Evolutionary conservation across 2,113 vertebrate genomes (phyloP), one percentile per base, ranked within the genome.

Genomic region (Rhinolophus sinicus): DNA sequence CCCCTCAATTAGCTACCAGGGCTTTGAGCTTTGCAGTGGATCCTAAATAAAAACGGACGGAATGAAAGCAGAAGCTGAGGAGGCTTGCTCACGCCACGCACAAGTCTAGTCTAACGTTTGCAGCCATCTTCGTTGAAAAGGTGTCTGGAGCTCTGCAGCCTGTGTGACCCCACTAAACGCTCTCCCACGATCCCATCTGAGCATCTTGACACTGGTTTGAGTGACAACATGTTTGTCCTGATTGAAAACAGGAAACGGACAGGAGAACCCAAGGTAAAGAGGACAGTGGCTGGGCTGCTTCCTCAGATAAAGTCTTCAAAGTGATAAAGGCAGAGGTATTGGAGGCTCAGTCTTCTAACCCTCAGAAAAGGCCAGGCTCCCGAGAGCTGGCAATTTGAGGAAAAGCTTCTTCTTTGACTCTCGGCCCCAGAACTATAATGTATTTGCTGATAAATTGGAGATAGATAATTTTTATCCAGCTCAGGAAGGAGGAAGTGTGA

Each of bases 361-460:
- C 12, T 58, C 62, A 30, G 75, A 22, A 86, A 86, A 94, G 26
- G 26, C 33, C 56, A 14, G 47, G 85, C 24, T 58, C 65, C 54
- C 0, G 15, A 75, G 72, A 95, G 62, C 12, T 92, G 77, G 33
- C 77, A 44, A 60, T 88, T 82, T 54, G 82, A 95, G 69, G 94
- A 91, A 78, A 89, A 95, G 35, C 78, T 83, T 16, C 69, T 80
- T 21, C 47, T 75, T 91, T 78, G 11, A 33, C 70, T 76, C 81
- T 67, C 1, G 6, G 40, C 60, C 83, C 40, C 72, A 67, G 85
- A 94, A 56, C 54, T 77, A 10, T 65, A 90, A 92, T 38, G 30
- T 52, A 83, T 82, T 67, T 97, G 65, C 78, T 97, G 93, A 76
- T 72, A 75, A 87, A 69, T 26, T 95, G 67, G 19, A 95, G 67